phyloP scores from a whole-genome alignment of 2,888 invertebrate genomes.

The Drosophila picticornis region DNA sequence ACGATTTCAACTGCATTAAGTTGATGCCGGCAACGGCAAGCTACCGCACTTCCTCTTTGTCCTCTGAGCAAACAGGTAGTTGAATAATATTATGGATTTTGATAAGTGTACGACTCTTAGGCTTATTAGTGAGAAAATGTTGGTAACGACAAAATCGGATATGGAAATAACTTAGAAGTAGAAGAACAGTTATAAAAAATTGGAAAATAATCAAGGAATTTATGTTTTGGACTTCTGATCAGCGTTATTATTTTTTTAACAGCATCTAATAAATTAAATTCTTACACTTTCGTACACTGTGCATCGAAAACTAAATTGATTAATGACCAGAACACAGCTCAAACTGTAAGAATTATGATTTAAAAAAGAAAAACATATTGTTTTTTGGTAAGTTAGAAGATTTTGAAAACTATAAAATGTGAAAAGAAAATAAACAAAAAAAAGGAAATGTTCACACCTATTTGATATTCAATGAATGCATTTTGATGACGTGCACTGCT shows the following conservation, averaged over 20 bases:
- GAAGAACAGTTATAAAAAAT: neutral
- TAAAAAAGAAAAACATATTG: neutral
- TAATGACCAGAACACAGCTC: neutral
- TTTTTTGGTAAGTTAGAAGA: neutral
- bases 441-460: neutral
- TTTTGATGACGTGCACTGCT: neutral
- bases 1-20: too few species aligned
- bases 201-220: neutral
- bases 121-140: neutral
- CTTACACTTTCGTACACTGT: too few species aligned
- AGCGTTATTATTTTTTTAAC: neutral
- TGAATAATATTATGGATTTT: neutral
- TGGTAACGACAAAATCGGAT: neutral
- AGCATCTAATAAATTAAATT: neutral
- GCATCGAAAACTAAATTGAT: neutral
- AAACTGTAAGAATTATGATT: neutral
- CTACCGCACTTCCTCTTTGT: conserved; percentile 5
- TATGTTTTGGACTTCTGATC: neutral
- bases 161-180: neutral
- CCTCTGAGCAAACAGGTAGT: neutral
- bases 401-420: too few species aligned
- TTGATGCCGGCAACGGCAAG: neutral
- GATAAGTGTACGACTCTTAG: neutral
- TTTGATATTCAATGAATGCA: neutral
- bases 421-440: neutral